Evolutionary conservation across 1,140 invertebrate genomes (phyloP), one percentile per base, ranked within the genome.

Genomic region (Mya arenaria): DNA sequence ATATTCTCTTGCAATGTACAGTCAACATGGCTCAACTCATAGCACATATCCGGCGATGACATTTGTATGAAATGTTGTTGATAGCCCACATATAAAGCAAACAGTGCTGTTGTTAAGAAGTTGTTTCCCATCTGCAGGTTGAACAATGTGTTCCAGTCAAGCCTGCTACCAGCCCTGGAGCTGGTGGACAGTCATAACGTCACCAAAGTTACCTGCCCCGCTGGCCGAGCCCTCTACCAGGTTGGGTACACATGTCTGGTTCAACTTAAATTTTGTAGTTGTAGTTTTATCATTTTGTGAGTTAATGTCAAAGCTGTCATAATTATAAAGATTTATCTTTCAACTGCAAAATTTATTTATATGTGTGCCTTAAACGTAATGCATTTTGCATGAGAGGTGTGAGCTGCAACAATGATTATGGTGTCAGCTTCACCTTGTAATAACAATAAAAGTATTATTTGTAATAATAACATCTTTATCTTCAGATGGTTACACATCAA

Each of bases 121-220:
- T n/a, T n/a, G n/a, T n/a, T n/a, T n/a, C n/a, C n/a, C n/a, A n/a
- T n/a, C 84, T 87, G 13, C 85, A 91, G 89, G 19, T 56, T 89
- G 34, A 75, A 85, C 19, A 89, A 88, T 89, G 87, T 90, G 10
- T 89, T 87, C 71, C 88, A 89, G 84, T 78, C 87, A 13, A 79
- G 87, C 1, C 44, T 92, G 28, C 62, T 90, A 41, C 85, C 90
- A 41, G 90, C 91, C 2, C 72, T 91, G 32, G 91, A 92, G 65
- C 65, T 92, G 19, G 83, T 91, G 13, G 91, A 92, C 74, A 87
- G 88, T 30, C 69, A 65, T 44, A 82, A 85, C 72, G 85, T 92
- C 4, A 88, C 87, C 1, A 39, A 62, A 4, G 39, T 92, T 3
- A 71, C 78, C 6, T 88, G 85, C 62, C 86, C 89, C 4, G 87